Evolutionary conservation across 2,797 vertebrate species (phyloP), one percentile per base, ranked within the genome.

Genomic region (Brachyrhaphis roseni): DNA sequence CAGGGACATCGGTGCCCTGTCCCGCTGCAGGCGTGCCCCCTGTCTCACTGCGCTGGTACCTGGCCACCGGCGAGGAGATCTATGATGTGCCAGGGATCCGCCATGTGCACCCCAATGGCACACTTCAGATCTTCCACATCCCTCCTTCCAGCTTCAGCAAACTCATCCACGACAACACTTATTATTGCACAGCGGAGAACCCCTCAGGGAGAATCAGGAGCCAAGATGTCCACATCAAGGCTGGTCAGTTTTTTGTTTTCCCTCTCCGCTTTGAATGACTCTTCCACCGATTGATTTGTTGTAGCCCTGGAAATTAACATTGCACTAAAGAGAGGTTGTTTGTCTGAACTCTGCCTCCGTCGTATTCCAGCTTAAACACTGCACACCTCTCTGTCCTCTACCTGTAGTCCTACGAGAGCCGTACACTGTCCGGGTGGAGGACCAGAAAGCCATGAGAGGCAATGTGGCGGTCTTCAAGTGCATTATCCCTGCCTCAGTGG

Each of bases 371-470:
- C 36, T 75, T 7, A 62, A 41, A 49, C 71, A n/a, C 18, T 83
- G 73, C 75, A 62, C 93, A 23, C 28, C 41, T 83, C 23, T 75
- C 66, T 81, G 45, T 88, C 76, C 26, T 73, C 74, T 90, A 1
- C 93, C 95, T 93, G 72, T 92, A 99, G 98, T 99, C 95, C 97
- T 99, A 96, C 98, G 98, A 94, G 98, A 99, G 96, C 98, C 98
- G 94, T 99, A 99, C 95, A 98, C 98, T 93, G 98, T 99, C 94
- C 97, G 98, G 86, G 98, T 99, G 97, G 98, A 99, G 96, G 98
- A 99, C 96, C 98, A 99, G 97, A 99, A 97, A 97, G 98, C 98
- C 97, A 99, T 99, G 98, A 98, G 98, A 97, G 98, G 98, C 97
- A 98, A 98, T 97, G 97, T 98, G 96, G 97, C 96, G 96, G 96